A percentile compares a stretch with the other conserved stretches of the same genome.
These are phyloP conservation scores for Carapus acus DNA, from an alignment of 2,797 vertebrate species.

Conservation along the genomic window DNA sequence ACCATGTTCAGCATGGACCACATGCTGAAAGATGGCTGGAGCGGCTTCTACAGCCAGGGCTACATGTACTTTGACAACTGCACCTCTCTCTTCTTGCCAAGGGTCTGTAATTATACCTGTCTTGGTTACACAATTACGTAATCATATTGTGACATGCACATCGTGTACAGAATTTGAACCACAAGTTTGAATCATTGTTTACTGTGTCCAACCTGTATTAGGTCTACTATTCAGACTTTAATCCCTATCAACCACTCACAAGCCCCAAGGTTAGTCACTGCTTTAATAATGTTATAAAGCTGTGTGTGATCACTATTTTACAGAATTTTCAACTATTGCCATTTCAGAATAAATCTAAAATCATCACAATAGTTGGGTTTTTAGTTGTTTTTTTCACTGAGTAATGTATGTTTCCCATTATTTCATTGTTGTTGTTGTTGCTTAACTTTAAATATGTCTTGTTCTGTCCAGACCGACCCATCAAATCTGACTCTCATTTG, in stretches of 20 bases:
- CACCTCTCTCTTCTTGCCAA: conserved; percentile 77
- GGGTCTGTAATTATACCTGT: too few species aligned
- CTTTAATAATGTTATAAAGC: neutral
- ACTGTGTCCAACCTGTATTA: conserved; percentile 28
- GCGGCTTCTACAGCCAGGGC: conserved; percentile 73
- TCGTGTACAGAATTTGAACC: neutral
- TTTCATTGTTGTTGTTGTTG: too few species aligned
- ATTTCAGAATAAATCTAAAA: neutral
- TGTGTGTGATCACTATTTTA: too few species aligned
- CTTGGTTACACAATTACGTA: neutral
- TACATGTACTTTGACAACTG: conserved; percentile 78
- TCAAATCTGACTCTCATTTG: conserved; percentile 63
- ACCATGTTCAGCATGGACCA: conserved; percentile 69
- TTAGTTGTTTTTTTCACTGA: neutral
- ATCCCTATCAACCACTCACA: conserved; percentile 76
- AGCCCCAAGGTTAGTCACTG: conserved; percentile 56
- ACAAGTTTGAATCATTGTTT: neutral
- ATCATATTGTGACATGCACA: neutral
- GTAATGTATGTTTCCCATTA: too few species aligned
- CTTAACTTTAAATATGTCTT: neutral
- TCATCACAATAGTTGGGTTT: neutral
- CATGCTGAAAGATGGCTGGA: conserved; percentile 72
- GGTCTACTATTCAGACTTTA: conserved; percentile 79
- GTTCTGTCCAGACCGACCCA: conserved; percentile 49
- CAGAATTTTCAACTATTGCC: too few species aligned